A percentile compares a stretch with the other conserved stretches of the same genome.
These are phyloP conservation scores for Coregonus ussuriensis DNA, from an alignment of 2,797 vertebrate species.

Conservation along the genomic window DNA sequence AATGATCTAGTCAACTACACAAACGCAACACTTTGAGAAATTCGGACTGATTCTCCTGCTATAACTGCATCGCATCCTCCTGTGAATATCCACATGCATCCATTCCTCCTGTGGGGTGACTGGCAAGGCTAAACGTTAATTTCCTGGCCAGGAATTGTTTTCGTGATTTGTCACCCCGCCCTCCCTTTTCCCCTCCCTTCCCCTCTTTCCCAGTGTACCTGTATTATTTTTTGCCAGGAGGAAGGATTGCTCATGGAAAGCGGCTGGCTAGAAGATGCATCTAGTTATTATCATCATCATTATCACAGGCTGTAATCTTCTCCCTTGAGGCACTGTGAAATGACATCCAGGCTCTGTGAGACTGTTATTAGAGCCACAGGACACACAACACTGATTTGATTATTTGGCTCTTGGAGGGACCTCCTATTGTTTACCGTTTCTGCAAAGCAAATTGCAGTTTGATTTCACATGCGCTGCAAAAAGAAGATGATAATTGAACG, in stretches of 20 bases:
- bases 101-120: neutral
- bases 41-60: neutral
- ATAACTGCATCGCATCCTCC: neutral
- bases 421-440: slow-evolving; percentile 27
- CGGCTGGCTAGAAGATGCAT: slow-evolving; percentile 32
- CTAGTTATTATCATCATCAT: slow-evolving; percentile 53
- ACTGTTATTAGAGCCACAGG: slow-evolving; percentile 51
- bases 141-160: neutral
- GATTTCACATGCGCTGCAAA: neutral
- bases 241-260: slow-evolving; percentile 4
- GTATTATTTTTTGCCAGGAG: neutral
- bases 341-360: slow-evolving; percentile 23
- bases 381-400: slow-evolving; percentile 52
- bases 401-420: slow-evolving; percentile 38
- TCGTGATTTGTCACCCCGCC: neutral
- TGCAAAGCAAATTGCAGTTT: slow-evolving; percentile 25
- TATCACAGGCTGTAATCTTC: slow-evolving; percentile 32
- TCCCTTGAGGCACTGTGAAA: slow-evolving; percentile 32
- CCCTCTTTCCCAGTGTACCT: too few relatives aligned
- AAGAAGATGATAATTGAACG: neutral
- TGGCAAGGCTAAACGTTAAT: neutral
- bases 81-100: neutral
- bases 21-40: neutral
- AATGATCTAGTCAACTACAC: neutral
- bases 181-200: too few relatives aligned